phyloP scores from a whole-genome alignment of 2,113 vertebrate species.

The Platysternon megacephalum region DNA sequence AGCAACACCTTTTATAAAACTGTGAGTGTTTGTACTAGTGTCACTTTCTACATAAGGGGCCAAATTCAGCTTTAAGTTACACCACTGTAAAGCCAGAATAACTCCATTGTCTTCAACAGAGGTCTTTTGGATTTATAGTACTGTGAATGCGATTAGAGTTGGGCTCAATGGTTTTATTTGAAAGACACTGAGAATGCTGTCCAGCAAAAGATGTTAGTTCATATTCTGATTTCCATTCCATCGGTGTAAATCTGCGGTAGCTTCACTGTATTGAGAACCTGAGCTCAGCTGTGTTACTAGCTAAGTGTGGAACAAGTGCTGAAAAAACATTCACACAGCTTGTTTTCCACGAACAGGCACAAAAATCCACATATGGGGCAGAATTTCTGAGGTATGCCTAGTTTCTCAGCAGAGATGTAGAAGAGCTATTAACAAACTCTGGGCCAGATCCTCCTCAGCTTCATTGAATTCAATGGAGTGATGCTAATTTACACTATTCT shows the following conservation, averaged over 20 bases:
- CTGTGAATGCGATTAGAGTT: neutral
- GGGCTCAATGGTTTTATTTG: neutral
- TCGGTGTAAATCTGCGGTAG: neutral
- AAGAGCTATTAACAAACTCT: neutral
- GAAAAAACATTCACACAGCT: neutral
- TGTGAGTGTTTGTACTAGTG: fast-evolving
- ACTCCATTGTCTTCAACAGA: fast-evolving
- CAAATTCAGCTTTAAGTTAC: neutral
- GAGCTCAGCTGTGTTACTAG: neutral
- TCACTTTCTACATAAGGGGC: neutral
- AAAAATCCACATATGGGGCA: neutral
- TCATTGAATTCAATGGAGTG: neutral
- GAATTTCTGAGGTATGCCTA: neutral
- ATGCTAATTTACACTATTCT: neutral
- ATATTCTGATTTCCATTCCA: neutral
- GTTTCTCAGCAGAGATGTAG: neutral
- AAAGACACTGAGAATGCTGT: neutral
- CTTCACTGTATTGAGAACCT: neutral
- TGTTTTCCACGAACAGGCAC: neutral
- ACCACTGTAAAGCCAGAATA: neutral
- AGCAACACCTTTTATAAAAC: neutral
- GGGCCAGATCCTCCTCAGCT: neutral
- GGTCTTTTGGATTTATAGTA: neutral
- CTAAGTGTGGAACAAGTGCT: neutral
- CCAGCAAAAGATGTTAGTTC: fast-evolving